A percentile compares a stretch with the other conserved stretches of the same genome.
These are phyloP conservation scores for Lycaena phlaeas DNA, from an alignment of 2,888 invertebrate genomes.

Conservation along the genomic window DNA sequence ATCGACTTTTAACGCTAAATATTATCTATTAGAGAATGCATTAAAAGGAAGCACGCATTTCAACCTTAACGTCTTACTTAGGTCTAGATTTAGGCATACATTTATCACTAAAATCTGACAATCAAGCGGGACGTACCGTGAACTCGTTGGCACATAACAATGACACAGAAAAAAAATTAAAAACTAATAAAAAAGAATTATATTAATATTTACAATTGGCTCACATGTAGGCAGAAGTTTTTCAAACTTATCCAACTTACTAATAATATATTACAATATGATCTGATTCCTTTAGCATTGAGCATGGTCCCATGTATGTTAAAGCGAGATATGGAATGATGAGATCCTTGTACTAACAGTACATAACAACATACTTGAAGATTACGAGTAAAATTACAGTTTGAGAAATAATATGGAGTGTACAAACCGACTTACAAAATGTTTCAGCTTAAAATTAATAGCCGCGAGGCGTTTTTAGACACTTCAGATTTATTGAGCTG, in stretches of 20 bases:
- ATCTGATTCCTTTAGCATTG: slow-evolving; percentile 33
- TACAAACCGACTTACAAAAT: slow-evolving; percentile 10
- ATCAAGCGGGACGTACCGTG: slow-evolving; percentile 19
- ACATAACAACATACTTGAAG: slow-evolving; percentile 6
- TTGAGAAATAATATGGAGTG: slow-evolving; percentile 1
- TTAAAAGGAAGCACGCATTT: slow-evolving; percentile 61
- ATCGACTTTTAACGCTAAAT: slow-evolving; percentile 13
- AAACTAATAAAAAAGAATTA: slow-evolving; percentile 39
- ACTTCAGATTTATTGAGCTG: too few relatives aligned
- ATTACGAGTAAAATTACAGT: slow-evolving; percentile 12
- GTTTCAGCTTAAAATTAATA: too few relatives aligned
- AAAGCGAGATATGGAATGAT: slow-evolving; percentile 66
- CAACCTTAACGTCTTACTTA: slow-evolving; percentile 39
- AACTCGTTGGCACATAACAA: slow-evolving; percentile 61
- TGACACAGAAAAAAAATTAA: slow-evolving; percentile 53
- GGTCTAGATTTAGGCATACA: slow-evolving; percentile 47
- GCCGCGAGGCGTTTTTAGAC: too few relatives aligned
- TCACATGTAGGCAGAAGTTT: slow-evolving; percentile 34
- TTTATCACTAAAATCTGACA: slow-evolving; percentile 31
- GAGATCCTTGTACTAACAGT: slow-evolving; percentile 47
- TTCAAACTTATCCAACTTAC: slow-evolving; percentile 32
- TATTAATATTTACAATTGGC: slow-evolving; percentile 44
- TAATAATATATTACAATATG: slow-evolving; percentile 37
- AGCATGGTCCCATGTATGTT: slow-evolving; percentile 51
- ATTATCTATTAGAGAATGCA: slow-evolving; percentile 32